A percentile compares a stretch with the other conserved stretches of the same genome.
Conservation (phyloP, 2,797 vertebrate species). For the Bryconaethiops microstoma region DNA sequence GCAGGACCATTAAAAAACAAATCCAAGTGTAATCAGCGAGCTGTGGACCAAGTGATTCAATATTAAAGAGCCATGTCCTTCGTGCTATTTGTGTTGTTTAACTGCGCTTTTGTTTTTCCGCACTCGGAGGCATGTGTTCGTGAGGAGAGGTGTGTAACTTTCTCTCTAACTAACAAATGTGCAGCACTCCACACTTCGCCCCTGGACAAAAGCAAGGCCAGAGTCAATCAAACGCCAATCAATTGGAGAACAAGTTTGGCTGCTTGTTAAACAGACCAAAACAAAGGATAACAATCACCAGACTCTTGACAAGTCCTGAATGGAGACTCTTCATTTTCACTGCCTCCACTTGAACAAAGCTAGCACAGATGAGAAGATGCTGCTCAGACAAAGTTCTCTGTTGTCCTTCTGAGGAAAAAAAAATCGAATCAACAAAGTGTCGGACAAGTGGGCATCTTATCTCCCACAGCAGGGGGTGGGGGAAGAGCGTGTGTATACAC, state of each 20-base stretch:
- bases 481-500: conserved; percentile 12
- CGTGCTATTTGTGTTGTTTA: neutral
- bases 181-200: neutral
- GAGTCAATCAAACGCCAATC: conserved; percentile 70
- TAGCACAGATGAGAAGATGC: neutral
- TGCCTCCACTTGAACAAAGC: conserved; percentile 47
- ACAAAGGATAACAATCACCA: conserved; percentile 67
- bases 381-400: conserved; percentile 21
- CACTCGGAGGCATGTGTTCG: neutral
- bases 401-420: neutral
- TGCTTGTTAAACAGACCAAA: conserved; percentile 70
- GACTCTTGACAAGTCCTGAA: conserved; percentile 50
- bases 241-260: conserved; percentile 63
- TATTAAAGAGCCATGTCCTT: neutral
- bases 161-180: conserved; percentile 55
- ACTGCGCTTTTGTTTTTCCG: neutral
- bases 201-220: neutral
- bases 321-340: conserved; percentile 40
- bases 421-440: neutral
- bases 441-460: conserved; percentile 44
- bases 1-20: conserved; percentile 17
- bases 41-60: conserved; percentile 6
- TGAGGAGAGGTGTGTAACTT: neutral
- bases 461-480: conserved; percentile 23
- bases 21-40: conserved; percentile 7